Evolutionary conservation across 2,888 invertebrate genomes (phyloP).

Genomic region (Sthenelais limicola): DNA sequence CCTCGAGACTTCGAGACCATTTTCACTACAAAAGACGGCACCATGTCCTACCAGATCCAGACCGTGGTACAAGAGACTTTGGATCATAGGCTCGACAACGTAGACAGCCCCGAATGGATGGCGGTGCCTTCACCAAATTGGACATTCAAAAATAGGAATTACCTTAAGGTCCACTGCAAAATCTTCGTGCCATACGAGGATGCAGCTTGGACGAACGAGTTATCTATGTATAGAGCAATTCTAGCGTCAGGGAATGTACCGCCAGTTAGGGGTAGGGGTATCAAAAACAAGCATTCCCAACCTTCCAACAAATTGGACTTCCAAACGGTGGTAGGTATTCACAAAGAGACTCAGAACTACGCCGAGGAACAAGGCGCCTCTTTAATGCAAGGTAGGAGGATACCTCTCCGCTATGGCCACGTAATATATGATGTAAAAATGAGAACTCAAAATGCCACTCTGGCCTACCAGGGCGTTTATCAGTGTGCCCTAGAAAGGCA

Average conservation of each 20-base stretch:
- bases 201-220: constrained; percentile 25
- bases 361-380: constrained; percentile 37
- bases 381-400: constrained; percentile 27
- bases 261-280: too few relatives aligned
- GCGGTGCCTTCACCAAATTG: constrained; percentile 36
- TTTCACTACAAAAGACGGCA: constrained; percentile 46
- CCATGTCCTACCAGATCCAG: constrained; percentile 45
- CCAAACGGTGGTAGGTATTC: constrained; percentile 31
- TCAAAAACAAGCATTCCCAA: background rate
- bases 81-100: constrained; percentile 28
- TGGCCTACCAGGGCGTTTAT: constrained; percentile 28
- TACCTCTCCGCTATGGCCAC: constrained; percentile 18
- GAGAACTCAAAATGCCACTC: constrained; percentile 24
- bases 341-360: constrained; percentile 37
- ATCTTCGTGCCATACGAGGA: constrained; percentile 36
- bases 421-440: constrained; percentile 36
- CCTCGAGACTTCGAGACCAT: constrained; percentile 46
- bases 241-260: constrained; percentile 19
- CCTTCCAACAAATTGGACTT: constrained; percentile 42
- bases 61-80: constrained; percentile 30
- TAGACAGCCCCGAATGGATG: constrained; percentile 49
- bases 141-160: constrained; percentile 15
- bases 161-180: constrained; percentile 41
- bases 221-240: constrained; percentile 24
- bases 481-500: constrained; percentile 30